Conservation (phyloP, 1,140 invertebrate genomes). For the Colletes latitarsis region DNA sequence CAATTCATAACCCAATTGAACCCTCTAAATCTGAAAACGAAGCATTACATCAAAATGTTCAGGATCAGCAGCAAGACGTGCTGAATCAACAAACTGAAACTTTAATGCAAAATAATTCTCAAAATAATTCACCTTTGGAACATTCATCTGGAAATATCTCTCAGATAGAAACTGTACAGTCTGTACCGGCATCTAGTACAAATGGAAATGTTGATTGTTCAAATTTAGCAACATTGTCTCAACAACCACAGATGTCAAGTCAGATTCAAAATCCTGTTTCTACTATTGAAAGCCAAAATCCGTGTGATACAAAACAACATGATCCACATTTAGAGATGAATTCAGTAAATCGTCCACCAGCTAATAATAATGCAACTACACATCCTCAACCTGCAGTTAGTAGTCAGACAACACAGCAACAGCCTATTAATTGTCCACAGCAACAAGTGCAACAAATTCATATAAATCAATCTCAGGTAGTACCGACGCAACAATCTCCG, state of each 20-base stretch:
- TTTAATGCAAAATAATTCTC: constrained; percentile 69
- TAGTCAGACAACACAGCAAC: constrained; percentile 29
- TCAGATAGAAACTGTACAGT: constrained; percentile 76
- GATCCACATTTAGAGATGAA: constrained; percentile 71
- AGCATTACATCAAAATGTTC: constrained; percentile 62
- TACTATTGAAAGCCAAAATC: constrained; percentile 68
- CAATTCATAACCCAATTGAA: constrained; percentile 66
- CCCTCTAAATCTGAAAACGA: constrained; percentile 64
- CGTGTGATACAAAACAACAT: constrained; percentile 68
- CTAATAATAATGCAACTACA: constrained; percentile 46
- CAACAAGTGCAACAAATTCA: constrained; percentile 63
- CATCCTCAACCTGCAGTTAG: constrained; percentile 55
- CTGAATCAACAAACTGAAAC: constrained; percentile 65
- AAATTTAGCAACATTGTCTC: constrained; percentile 67
- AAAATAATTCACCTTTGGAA: constrained; percentile 68
- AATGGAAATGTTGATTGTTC: constrained; percentile 74
- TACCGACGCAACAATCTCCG: constrained; percentile 52
- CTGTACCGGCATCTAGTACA: constrained; percentile 76
- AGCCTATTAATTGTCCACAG: constrained; percentile 57
- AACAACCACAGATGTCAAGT: constrained; percentile 57
- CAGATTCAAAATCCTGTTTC: constrained; percentile 64
- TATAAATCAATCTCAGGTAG: constrained; percentile 63
- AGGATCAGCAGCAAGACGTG: constrained; percentile 41
- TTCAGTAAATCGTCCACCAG: constrained; percentile 53
- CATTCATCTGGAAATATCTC: constrained; percentile 57